Evolutionary conservation across 2,888 invertebrate species (phyloP), one percentile per base, ranked within the genome.

Genomic region (Chrysotoxum bicinctum): DNA sequence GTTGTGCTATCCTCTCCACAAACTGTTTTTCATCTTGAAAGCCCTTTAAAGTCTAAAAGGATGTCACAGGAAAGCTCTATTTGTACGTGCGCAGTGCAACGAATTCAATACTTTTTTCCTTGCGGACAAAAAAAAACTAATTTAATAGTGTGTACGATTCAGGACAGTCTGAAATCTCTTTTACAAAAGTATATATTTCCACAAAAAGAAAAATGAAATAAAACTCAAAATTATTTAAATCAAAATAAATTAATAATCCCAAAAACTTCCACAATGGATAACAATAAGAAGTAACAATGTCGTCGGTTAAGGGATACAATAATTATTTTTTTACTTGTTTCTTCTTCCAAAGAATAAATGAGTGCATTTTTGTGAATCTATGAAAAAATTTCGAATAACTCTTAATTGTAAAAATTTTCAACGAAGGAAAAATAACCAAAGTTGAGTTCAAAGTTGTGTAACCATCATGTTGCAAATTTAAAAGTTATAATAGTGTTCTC

Each of bases 61-160:
- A 69, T 69, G 32, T 56, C 40, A 45, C 35, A 52, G 37, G 21
- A 62, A 69, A 82, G 77, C 72, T 68, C 23, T 48, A 5, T 56
- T 32, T 21, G 45, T 80, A 68, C 60, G 70, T 84, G 84, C 84
- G 84, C 84, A 84, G 23, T n/a, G 16, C 64, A 70, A 37, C 26
- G 43, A 16, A 62, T 50, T 84, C n/a, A 50, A 66, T 50, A 72
- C 60, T 75, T 79, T 80, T 78, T 66, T 54, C 32, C 23, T 78
- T 56, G 64, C 37, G 58, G 23, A 66, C 66, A 37, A 75, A 80
- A 84, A 64, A 73, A 64, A 21, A 19, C 21, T 37, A 0, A 78
- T 50, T 48, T 60, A 43, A 26, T 79, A 76, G 75, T 80, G 58
- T 79, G 70, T 60, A 84, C 70, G 52, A 66, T 72, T 72, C 70